Conservation (phyloP, 1,140 invertebrate genomes). For the Galendromus occidentalis region DNA sequence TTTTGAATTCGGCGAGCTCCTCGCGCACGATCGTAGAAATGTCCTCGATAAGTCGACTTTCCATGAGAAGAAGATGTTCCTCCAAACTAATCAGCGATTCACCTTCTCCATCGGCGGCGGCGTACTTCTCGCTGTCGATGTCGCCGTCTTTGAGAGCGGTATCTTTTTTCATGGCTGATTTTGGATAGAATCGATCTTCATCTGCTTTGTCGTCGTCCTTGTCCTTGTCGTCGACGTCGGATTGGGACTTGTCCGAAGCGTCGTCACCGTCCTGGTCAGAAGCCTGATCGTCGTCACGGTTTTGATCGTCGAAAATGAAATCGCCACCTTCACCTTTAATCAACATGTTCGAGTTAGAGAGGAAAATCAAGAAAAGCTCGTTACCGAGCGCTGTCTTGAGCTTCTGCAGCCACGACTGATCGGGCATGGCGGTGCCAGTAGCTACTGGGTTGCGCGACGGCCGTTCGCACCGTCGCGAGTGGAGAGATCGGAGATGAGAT, state of each 20-base stretch:
- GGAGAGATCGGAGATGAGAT: too few relatives aligned
- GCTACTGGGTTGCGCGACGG: not conserved
- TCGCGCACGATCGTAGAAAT: conserved; percentile 5
- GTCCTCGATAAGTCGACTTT: not conserved
- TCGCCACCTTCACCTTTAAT: conserved; percentile 9
- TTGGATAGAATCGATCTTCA: conserved; percentile 3
- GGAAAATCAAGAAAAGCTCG: conserved; percentile 1
- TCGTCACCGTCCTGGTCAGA: conserved; percentile 8
- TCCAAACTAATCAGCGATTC: not conserved
- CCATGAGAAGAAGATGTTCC: not conserved
- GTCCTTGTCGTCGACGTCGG: not conserved
- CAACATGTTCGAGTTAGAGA: conserved; percentile 7
- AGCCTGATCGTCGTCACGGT: conserved; percentile 10
- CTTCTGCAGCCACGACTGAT: conserved; percentile 5
- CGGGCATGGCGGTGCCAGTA: not conserved
- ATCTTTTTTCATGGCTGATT: conserved; percentile 1
- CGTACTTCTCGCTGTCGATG: not conserved
- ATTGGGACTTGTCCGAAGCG: conserved; percentile 5
- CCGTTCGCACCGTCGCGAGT: too few relatives aligned
- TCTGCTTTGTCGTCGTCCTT: conserved; percentile 2
- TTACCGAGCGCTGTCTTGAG: not conserved
- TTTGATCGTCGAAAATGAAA: not conserved
- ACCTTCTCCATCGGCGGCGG: not conserved
- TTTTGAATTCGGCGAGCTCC: not conserved
- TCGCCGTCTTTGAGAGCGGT: not conserved